Conservation (phyloP, 2,888 invertebrate species). For the Rhopalosiphum nymphaeae region DNA sequence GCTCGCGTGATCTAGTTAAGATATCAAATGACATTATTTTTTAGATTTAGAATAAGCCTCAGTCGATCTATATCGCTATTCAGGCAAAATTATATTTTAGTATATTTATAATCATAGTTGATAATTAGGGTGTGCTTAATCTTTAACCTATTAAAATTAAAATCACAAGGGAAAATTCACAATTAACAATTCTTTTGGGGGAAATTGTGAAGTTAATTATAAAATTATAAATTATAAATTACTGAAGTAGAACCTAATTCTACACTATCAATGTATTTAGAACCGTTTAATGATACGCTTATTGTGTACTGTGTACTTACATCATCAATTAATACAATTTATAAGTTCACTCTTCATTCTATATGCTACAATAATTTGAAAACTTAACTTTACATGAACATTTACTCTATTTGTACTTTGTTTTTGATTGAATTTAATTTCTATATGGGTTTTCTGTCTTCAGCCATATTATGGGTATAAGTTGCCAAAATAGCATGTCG, state of each 20-base stretch:
- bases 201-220: background rate
- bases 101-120: background rate
- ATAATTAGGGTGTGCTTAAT: no score
- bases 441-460: background rate
- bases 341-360: background rate
- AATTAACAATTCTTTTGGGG: background rate
- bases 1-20: no score
- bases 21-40: no score
- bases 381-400: background rate
- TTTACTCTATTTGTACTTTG: background rate
- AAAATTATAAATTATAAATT: background rate
- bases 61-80: no score
- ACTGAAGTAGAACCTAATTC: background rate
- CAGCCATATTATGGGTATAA: background rate
- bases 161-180: background rate
- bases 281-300: background rate
- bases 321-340: background rate
- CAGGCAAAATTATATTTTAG: no score
- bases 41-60: no score
- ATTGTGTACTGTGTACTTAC: background rate
- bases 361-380: background rate
- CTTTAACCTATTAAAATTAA: background rate
- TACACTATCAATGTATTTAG: background rate
- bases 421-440: background rate
- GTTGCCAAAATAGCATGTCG: slow-evolving; percentile 23